Conservation (phyloP, 2,113 vertebrate species). For the Sylvilagus bachmani region DNA sequence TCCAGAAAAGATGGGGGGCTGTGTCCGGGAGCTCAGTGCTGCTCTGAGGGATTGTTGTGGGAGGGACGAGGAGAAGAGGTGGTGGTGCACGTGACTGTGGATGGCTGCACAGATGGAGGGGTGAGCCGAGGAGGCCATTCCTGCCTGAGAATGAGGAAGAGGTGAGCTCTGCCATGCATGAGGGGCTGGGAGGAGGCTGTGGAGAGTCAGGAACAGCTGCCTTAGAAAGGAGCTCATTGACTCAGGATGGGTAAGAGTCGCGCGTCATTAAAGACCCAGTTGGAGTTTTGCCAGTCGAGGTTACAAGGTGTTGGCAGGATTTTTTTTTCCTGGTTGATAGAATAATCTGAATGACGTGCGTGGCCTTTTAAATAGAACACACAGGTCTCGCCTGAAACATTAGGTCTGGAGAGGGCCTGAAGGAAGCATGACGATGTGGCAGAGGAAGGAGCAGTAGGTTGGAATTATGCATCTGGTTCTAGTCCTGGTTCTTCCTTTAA, state of each 20-base stretch:
- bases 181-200: neutral
- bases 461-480: neutral
- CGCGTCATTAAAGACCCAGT: neutral
- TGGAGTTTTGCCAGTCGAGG: neutral
- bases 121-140: neutral
- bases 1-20: neutral
- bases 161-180: neutral
- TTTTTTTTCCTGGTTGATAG: neutral
- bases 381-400: neutral
- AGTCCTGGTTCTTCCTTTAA: neutral
- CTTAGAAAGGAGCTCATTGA: neutral
- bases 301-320: neutral
- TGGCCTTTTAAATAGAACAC: conserved; percentile 42
- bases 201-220: neutral
- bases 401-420: neutral
- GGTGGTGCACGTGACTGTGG: neutral
- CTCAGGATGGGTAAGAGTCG: neutral
- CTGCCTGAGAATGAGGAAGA: neutral
- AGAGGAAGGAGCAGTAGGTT: neutral
- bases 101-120: too few relatives aligned
- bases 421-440: neutral
- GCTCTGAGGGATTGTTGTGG: neutral
- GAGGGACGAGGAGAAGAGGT: neutral
- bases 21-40: neutral
- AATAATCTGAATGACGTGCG: neutral